These are phyloP conservation scores for Zootoca vivipara DNA, from an alignment of 2,113 vertebrate genomes.

Conservation along the genomic window DNA sequence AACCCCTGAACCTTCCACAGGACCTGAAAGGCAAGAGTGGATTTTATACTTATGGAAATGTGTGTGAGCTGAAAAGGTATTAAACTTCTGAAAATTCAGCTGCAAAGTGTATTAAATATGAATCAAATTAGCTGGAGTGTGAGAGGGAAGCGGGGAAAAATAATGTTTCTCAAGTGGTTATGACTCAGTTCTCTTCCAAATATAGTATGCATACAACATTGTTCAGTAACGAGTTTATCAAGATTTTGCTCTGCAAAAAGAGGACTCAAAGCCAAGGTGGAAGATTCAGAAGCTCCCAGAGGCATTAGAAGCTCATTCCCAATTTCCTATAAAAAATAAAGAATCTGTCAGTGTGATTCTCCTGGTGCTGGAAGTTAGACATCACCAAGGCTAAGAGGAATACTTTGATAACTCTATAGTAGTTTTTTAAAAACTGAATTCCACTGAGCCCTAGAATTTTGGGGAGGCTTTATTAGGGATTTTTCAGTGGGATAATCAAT, in stretches of 20 bases:
- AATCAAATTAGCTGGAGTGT: constrained; percentile 61
- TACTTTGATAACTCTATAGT: not conserved
- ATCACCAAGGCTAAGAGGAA: not conserved
- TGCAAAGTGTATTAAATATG: constrained; percentile 66
- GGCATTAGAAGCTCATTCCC: not conserved
- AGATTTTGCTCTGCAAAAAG: constrained; percentile 35
- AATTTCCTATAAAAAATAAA: not conserved
- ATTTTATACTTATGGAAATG: constrained; percentile 50
- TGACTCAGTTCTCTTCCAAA: constrained; percentile 65
- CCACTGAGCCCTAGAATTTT: not conserved
- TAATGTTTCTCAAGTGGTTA: constrained; percentile 56
- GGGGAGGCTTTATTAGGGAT: not conserved
- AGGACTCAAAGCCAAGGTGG: not conserved
- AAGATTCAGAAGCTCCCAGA: constrained; percentile 6
- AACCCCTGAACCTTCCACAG: not conserved
- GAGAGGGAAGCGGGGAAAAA: constrained; percentile 37
- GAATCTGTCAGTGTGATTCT: not conserved
- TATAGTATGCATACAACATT: constrained; percentile 42
- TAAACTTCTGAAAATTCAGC: constrained; percentile 32
- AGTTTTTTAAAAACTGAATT: not conserved
- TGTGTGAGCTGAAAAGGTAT: constrained; percentile 47
- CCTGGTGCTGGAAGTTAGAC: not conserved
- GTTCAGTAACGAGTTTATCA: constrained; percentile 38
- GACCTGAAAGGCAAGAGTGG: constrained; percentile 20
- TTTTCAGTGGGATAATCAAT: not conserved